Evolutionary conservation across 2,797 vertebrate species (phyloP).

Genomic region (Tympanoctomys barrerae): DNA sequence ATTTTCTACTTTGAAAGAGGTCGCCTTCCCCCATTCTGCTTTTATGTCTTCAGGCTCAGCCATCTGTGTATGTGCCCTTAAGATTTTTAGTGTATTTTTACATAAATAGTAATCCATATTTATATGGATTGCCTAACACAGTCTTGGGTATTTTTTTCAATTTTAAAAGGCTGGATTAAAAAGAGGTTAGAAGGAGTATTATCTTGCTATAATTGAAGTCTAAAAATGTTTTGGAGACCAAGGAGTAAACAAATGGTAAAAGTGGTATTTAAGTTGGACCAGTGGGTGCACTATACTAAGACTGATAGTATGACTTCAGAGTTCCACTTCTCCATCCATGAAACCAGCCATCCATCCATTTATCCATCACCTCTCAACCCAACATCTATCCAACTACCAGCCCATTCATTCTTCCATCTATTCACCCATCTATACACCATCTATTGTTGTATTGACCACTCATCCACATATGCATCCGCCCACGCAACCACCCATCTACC

Average conservation of each 20-base stretch:
- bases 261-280: conserved; percentile 1
- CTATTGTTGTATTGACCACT: rapidly evolving
- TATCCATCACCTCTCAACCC: not conserved
- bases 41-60: not conserved
- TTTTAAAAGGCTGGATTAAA: not conserved
- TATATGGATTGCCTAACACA: not conserved
- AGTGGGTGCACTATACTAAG: not conserved
- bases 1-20: not conserved
- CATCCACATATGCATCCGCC: rapidly evolving
- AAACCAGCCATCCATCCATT: rapidly evolving
- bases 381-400: rapidly evolving
- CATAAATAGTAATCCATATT: not conserved
- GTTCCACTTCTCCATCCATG: too few relatives aligned
- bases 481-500: not conserved
- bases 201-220: not conserved
- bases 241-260: not conserved
- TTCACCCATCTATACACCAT: rapidly evolving
- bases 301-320: not conserved
- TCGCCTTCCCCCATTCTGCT: not conserved
- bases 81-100: not conserved
- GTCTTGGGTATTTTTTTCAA: not conserved
- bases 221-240: not conserved
- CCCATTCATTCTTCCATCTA: not conserved
- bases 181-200: not conserved
- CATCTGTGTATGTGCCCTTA: too few relatives aligned